These are phyloP conservation scores for Blennius ocellaris DNA, from an alignment of 2,113 vertebrate genomes.

Conservation along the genomic window DNA sequence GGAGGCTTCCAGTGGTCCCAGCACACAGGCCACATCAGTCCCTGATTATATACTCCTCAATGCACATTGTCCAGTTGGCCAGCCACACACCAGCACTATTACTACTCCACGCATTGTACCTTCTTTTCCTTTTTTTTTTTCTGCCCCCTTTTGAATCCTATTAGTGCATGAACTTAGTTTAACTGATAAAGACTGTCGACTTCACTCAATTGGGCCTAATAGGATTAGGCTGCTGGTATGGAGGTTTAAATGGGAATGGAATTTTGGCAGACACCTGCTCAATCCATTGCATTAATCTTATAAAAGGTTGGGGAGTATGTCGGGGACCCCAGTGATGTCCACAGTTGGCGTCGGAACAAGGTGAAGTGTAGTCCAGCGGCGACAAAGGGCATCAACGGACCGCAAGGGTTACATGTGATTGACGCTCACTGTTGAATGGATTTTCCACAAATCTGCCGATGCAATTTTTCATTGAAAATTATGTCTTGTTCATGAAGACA, in stretches of 20 bases:
- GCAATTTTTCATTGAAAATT: no score
- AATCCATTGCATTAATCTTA: slow-evolving; percentile 87
- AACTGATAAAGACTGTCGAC: slow-evolving; percentile 91
- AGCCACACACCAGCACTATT: slow-evolving; percentile 74
- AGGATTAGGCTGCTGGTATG: slow-evolving; percentile 93
- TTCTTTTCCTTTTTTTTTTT: slow-evolving; percentile 73
- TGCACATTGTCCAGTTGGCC: slow-evolving; percentile 61
- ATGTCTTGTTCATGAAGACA: no score
- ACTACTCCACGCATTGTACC: slow-evolving; percentile 78
- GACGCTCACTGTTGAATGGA: no score
- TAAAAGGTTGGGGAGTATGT: slow-evolving; percentile 84
- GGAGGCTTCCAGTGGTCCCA: slow-evolving; percentile 37
- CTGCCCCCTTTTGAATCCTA: slow-evolving; percentile 85
- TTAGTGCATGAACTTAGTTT: slow-evolving; percentile 92
- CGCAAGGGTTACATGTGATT: not conserved
- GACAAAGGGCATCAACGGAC: not conserved
- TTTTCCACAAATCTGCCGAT: no score
- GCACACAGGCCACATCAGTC: slow-evolving; percentile 33
- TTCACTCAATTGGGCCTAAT: slow-evolving; percentile 94
- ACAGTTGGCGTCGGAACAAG: slow-evolving; percentile 30
- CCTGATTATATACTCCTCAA: slow-evolving; percentile 40
- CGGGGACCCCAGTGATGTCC: slow-evolving; percentile 57
- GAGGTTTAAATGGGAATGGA: slow-evolving; percentile 89
- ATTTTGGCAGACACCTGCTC: slow-evolving; percentile 90
- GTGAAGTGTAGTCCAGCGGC: not conserved